A percentile compares a stretch with the other conserved stretches of the same genome.
These are phyloP conservation scores for Tetrao urogallus DNA, from an alignment of 2,113 vertebrate species.

Conservation along the genomic window DNA sequence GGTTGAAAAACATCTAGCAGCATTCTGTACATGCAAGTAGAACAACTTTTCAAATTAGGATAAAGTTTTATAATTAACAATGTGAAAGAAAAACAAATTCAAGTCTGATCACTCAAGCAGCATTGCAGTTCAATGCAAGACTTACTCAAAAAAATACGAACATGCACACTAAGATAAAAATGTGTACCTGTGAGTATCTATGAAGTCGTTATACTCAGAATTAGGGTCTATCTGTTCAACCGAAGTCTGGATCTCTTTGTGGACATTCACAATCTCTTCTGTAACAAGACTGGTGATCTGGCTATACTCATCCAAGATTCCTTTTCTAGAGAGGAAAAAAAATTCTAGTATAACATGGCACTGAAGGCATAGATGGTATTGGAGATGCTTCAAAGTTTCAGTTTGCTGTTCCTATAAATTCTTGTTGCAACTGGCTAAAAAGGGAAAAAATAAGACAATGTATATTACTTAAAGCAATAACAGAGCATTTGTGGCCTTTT, in stretches of 20 bases:
- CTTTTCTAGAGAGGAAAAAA: constrained; percentile 82
- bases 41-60: not conserved
- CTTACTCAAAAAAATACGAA: not conserved
- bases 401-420: not conserved
- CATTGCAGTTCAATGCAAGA: not conserved
- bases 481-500: not conserved
- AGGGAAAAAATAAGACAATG: not conserved
- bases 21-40: not conserved
- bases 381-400: constrained; percentile 13
- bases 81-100: not conserved
- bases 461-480: not conserved
- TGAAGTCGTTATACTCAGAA: constrained; percentile 92
- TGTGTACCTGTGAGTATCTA: constrained; percentile 89
- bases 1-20: not conserved
- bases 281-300: constrained; percentile 95
- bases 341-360: constrained; percentile 2
- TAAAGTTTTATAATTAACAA: not conserved
- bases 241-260: constrained; percentile 90
- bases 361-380: not conserved
- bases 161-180: not conserved
- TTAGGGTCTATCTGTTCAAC: constrained; percentile 92
- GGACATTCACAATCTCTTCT: constrained; percentile 93
- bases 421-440: not conserved
- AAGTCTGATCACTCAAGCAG: not conserved
- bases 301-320: constrained; percentile 94